Base-by-base conservation (phyloP, 1,140 invertebrate genomes). In the Hycleus phaleratus region DNA sequence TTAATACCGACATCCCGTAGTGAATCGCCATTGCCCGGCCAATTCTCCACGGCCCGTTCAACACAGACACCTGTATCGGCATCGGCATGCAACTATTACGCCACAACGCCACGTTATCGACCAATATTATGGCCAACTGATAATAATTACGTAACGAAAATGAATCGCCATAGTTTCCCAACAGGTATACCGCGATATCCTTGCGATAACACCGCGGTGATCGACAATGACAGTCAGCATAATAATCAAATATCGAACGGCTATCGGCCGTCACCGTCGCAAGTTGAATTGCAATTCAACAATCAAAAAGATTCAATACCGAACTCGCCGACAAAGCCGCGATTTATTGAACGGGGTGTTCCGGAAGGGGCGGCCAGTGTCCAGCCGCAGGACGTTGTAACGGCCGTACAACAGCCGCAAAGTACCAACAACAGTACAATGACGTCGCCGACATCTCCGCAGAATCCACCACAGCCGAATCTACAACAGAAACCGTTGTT, bases 311-410 rank as follows among this genome's bases (percentile, higher is more conserved):
- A 72, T 52, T 71, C 69, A 32, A 68, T 64, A 50, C 72, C 56
- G 46, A 75, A 73, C 62, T 77, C 72, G 45, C 75, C 63, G 4
- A 73, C 70, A 6, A 74, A 74, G 60, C 68, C 72, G 8, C 67
- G 73, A 40, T 74, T 73, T 46, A 75, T 77, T 6, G 82, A 84
- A 68, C 76, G 82, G 7, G 82, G 82, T 2, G 81, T 84, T 4
- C 82, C 82, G 4, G 82, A 84, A 63, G 82, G 82, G 12, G 79
- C 79, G 1, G 82, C 81, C 0, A 82, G 80, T 40, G 76, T 80
- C 0, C 77, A 80, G 0, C 73, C 79, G 3, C 81, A 82, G 56
- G 79, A 81, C 62, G 73, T 71, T 46, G 51, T 67, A 18, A 70
- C 72, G 18, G 18, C 18, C 18, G 18, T 18, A 18, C 18, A 18